Evolutionary conservation across 2,113 vertebrate genomes (phyloP).

Genomic region (Sialia sialis): DNA sequence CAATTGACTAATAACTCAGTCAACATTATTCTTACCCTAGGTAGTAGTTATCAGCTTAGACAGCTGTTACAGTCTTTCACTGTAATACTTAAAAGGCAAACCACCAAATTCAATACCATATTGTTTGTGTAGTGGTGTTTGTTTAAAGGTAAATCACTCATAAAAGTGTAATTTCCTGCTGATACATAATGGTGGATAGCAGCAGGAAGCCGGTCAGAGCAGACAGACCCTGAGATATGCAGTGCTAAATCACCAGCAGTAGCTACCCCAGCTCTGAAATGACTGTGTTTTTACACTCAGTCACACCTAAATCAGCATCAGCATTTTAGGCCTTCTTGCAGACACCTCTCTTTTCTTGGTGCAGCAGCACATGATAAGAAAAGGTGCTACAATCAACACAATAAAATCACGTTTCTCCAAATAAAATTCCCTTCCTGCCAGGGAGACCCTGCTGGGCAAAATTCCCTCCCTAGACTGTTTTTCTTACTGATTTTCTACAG

Average conservation of each 20-base stretch:
- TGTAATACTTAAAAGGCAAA: slow-evolving; percentile 79
- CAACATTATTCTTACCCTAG: slow-evolving; percentile 70
- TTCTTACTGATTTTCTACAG: background rate
- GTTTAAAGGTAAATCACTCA: slow-evolving; percentile 91
- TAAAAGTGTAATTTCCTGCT: slow-evolving; percentile 90
- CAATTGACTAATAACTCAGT: slow-evolving; percentile 71
- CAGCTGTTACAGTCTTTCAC: slow-evolving; percentile 79
- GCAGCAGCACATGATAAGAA: slow-evolving; percentile 4
- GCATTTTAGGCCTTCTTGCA: background rate
- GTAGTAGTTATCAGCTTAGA: slow-evolving; percentile 78
- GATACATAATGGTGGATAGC: slow-evolving; percentile 76
- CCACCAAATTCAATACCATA: slow-evolving; percentile 82
- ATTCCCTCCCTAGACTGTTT: background rate
- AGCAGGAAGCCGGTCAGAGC: slow-evolving; percentile 79
- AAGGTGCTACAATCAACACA: background rate
- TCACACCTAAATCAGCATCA: slow-evolving; percentile 18
- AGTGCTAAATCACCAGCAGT: background rate
- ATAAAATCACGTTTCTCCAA: background rate
- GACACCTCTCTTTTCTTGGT: background rate
- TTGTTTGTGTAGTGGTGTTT: slow-evolving; percentile 90
- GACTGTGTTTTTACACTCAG: slow-evolving; percentile 33
- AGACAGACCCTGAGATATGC: slow-evolving; percentile 79
- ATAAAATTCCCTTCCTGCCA: background rate
- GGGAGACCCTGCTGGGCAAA: slow-evolving; percentile 2
- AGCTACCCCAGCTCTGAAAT: slow-evolving; percentile 8